Base-by-base conservation (phyloP, 2,797 vertebrate genomes). In the Microcaecilia unicolor region DNA sequence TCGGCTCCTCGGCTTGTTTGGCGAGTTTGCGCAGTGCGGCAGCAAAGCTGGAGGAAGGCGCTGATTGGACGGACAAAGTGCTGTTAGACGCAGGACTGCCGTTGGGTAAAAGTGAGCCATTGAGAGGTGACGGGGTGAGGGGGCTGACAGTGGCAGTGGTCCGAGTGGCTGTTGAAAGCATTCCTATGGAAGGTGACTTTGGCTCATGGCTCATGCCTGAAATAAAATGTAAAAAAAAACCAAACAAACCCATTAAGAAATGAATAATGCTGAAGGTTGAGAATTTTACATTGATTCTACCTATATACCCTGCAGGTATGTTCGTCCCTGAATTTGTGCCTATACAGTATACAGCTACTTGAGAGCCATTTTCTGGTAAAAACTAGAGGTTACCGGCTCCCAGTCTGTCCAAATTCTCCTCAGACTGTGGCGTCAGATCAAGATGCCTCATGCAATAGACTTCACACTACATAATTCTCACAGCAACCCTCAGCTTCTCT, bases 121-220 rank as follows among this genome's bases (percentile, higher is more conserved):
- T 96, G 74, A 96, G 90, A 31, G 94, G 89, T 15, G 94, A 94
- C 44, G 92, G 92, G 71, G 92, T 93, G 76, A 98, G 88, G 58
- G 95, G 95, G 82, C 82, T 97, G 76, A 98, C 94, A 51, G 95
- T 97, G 78, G 93, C 95, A 10, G 93, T 98, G 78, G 88, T 98
- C 82, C 95, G 89, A 29, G 92, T 93, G 55, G 91, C 90, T 7
- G 93, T 93, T 71, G 94, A 98, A 76, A 98, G 93, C 93, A 97
- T 96, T 88, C 93, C 93, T 96, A 98, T 81, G 36, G 93, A 96
- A 86, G 93, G 93, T 66, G 94, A 93, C 88, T 98, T 98, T 86
- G 93, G 89, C 89, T 98, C 95, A 98, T 98, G 95, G 93, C 91
- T 98, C 95, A 98, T 98, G 89, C 94, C 94, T 98, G 83, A 17